A percentile compares a stretch with the other conserved stretches of the same genome.
Evolutionary conservation across 2,888 invertebrate genomes (phyloP).

Genomic region (Aproaerema taeniolella): DNA sequence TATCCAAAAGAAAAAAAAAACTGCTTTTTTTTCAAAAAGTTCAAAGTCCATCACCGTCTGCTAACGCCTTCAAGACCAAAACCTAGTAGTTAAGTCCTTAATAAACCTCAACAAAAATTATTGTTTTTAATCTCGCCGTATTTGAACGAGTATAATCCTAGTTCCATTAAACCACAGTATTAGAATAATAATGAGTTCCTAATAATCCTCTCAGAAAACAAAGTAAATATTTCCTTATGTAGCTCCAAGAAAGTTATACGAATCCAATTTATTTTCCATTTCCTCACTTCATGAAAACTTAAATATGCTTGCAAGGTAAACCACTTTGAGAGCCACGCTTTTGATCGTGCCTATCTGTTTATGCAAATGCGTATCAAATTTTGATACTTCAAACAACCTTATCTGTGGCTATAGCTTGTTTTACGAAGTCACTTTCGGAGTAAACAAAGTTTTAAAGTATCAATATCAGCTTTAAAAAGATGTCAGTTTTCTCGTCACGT

Average conservation of each 20-base stretch:
- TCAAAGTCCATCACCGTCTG: too few species aligned
- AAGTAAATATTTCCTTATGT: constrained; percentile 61
- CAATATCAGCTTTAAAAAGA: too few species aligned
- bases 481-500: neutral
- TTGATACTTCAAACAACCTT: constrained; percentile 33
- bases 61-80: too few species aligned
- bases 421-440: neutral
- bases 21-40: too few species aligned
- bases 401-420: neutral
- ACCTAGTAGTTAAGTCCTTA: too few species aligned
- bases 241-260: constrained; percentile 70
- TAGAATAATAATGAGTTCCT: constrained; percentile 34
- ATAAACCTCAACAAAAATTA: too few species aligned
- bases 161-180: constrained; percentile 31
- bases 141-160: too few species aligned
- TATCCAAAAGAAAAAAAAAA: too few species aligned
- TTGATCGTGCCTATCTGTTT: constrained; percentile 70
- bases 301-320: constrained; percentile 74
- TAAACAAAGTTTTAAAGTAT: too few species aligned
- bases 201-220: constrained; percentile 49
- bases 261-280: constrained; percentile 77
- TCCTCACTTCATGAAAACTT: constrained; percentile 75
- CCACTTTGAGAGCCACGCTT: constrained; percentile 72
- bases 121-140: too few species aligned
- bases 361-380: constrained; percentile 69